Base-by-base conservation (phyloP, 1,140 invertebrate genomes). In the Pseudachorutes palmiensis region DNA sequence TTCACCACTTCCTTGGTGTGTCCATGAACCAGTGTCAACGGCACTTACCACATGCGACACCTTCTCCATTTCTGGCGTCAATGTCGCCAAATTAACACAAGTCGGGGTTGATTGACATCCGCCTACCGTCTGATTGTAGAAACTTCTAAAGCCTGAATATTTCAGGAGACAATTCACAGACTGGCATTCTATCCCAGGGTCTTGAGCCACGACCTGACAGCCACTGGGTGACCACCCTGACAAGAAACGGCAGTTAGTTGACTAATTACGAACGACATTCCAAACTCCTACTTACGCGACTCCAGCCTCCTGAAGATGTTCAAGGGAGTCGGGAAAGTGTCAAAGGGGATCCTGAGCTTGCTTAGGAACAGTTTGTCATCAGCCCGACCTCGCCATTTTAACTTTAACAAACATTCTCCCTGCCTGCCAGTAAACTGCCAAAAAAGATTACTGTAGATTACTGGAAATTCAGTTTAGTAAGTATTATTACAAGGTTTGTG, bases 61-160 rank as follows among this genome's bases (percentile, higher is more conserved):
- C n/a, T 55, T 55, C 24, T 26, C 51, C 12, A 24, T 55, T 41
- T 41, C 5, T 41, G 36, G 36, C 36, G 36, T 41, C 5, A 41
- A 19, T 9, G 36, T 5, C 5, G 36, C 36, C 19, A 24, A 5
- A 16, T 9, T 55, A 22, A 5, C 9, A 55, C 51, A 55, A 9
- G 12, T 55, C 24, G 51, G 51, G 24, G 14, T 55, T 24, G 51
- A 24, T 24, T 16, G 51, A 24, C 51, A 55, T 22, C 24, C 24
- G 9, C 51, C 9, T 22, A 14, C 5, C 5, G 51, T 55, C 24
- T 22, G 12, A 26, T 26, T 26, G 24, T 14, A 55, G 24, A 55
- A 55, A 55, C 51, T 55, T 26, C 51, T 5, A 26, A 26, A 55
- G 12, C 51, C 51, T 19, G 51, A 55, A 55, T 55, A 55, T 26